phyloP scores from a whole-genome alignment of 2,888 invertebrate genomes.

The Phortica magna region DNA sequence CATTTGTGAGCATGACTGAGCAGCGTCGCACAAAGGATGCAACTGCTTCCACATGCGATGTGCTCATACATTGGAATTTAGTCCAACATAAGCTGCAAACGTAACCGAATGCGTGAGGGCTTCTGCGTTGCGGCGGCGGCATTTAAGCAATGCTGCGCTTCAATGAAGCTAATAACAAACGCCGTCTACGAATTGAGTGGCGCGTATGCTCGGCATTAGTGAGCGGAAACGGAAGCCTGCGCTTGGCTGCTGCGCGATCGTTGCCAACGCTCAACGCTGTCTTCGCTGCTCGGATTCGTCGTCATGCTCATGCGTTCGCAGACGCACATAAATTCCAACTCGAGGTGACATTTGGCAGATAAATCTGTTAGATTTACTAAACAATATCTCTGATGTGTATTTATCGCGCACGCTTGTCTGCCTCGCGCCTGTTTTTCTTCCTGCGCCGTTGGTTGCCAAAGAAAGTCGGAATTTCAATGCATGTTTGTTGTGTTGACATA shows the following conservation, averaged over 20 bases:
- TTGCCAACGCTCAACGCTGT: background rate
- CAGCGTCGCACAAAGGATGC: constrained; percentile 7
- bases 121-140: background rate
- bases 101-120: background rate
- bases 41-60: constrained; percentile 7
- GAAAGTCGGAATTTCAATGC: no score
- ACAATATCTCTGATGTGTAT: constrained; percentile 57
- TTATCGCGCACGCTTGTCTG: constrained; percentile 43
- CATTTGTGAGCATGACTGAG: constrained; percentile 18
- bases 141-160: constrained; percentile 13
- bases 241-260: constrained; percentile 13
- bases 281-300: background rate
- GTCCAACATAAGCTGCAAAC: background rate
- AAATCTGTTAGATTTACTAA: constrained; percentile 64
- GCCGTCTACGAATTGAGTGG: background rate
- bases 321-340: constrained; percentile 68
- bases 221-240: constrained; percentile 9
- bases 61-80: constrained; percentile 8
- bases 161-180: constrained; percentile 16
- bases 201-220: background rate
- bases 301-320: background rate
- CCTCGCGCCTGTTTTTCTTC: constrained; percentile 1
- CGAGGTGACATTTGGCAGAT: constrained; percentile 72
- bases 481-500: no score
- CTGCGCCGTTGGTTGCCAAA: background rate